These are phyloP conservation scores for Intellagama lesueurii DNA, from an alignment of 2,797 vertebrate genomes.

Conservation along the genomic window DNA sequence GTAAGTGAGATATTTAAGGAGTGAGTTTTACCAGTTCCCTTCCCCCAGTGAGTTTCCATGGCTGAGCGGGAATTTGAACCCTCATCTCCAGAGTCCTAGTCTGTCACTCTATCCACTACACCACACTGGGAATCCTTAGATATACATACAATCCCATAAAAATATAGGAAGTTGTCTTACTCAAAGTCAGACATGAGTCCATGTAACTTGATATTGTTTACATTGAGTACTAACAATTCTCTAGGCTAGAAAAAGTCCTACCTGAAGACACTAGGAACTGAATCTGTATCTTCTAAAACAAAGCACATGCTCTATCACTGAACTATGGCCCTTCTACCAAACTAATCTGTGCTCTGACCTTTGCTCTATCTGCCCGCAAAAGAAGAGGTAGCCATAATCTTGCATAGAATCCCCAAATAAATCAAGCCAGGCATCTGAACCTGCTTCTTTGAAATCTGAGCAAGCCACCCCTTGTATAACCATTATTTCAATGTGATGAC, in stretches of 20 bases:
- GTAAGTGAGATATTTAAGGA: no score
- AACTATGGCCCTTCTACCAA: neutral
- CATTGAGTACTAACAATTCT: neutral
- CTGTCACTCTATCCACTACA: no score
- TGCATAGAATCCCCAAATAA: neutral
- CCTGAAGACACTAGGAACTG: neutral
- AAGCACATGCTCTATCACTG: neutral
- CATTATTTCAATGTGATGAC: neutral
- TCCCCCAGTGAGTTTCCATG: no score
- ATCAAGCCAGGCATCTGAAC: neutral
- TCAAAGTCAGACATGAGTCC: neutral
- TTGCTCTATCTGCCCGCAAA: neutral
- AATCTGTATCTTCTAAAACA: neutral
- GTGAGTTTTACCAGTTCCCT: no score
- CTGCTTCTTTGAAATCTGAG: neutral
- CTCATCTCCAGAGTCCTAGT: no score
- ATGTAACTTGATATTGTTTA: neutral
- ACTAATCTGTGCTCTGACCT: neutral
- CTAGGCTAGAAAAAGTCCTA: neutral
- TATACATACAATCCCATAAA: neutral
- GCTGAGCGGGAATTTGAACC: no score
- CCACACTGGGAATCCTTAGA: no score
- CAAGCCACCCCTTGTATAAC: neutral
- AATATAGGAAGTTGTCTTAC: neutral
- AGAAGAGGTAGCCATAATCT: neutral